Evolutionary conservation across 2,113 vertebrate species (phyloP), one percentile per base, ranked within the genome.

Genomic region (Tetrax tetrax): DNA sequence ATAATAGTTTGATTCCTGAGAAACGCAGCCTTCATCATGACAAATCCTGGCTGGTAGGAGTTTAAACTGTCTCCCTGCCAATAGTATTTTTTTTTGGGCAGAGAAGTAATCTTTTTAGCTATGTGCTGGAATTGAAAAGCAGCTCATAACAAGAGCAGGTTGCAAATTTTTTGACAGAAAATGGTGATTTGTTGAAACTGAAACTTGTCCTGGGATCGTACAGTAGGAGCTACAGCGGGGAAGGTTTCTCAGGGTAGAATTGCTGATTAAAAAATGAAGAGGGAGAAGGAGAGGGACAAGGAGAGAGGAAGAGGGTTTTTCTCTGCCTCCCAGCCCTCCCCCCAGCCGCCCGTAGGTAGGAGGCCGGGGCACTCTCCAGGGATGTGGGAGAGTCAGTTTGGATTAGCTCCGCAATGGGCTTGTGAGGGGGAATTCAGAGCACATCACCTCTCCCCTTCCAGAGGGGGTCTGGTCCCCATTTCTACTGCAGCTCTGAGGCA

Each of bases 51-150:
- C 82, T 94, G 76, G 63, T 87, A 92, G 68, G 80, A 95, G 60
- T 95, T 93, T 88, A 95, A 97, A 92, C 61, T 77, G 83, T 95
- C 87, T 97, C 90, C 57, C 66, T 97, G 95, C 95, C 95, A 96
- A 91, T 91, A 90, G 41, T 31, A 51, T 93, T 95, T 90, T 89
- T 87, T 88, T 95, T 94, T 88, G 93, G 93, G 87, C 83, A 89
- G 83, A 93, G 54, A 37, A 79, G 51, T 33, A 94, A 93, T 91
- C 87, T 72, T 95, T 97, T 92, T 78, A 88, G 83, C 79, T 64
- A 38, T 53, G 83, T 12, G 5, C 45, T 70, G 72, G 75, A 75
- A 63, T 50, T 54, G 57, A 70, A 90, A 91, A 93, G 51, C 83
- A 79, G 83, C 66, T 95, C 9, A 0, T 71, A 92, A 48, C 68